Base-by-base conservation (phyloP, 2,797 vertebrate genomes). In the Pelobates cultripes region DNA sequence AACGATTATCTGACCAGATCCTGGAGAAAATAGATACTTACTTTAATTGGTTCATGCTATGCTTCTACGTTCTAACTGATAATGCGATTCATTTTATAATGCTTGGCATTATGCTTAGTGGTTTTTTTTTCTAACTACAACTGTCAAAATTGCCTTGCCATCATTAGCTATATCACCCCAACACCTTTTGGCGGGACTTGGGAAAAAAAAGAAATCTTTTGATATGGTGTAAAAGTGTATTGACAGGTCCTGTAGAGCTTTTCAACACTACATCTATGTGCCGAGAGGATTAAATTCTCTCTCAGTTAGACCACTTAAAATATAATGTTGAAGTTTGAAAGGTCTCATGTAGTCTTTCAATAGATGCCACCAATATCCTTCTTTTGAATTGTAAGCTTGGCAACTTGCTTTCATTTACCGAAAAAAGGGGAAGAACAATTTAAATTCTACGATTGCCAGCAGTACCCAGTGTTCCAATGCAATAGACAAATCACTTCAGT, bases 1-100 rank as follows among this genome's bases (percentile, higher is more conserved):
- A 69, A 81, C 42, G 53, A 60, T n/a, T 64, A 69, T 75, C 55
- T 71, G 67, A 51, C 66, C 73, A 81, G 66, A 76, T 4, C 12
- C 53, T 71, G 61, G 64, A 66, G 80, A 76, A 66, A 71, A 40
- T 61, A 41, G 73, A 76, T 55, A 47, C 67, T 69, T 63, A 76
- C 74, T 81, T 70, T 81, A 81, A 76, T 81, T 81, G 73, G 74
- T 81, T 76, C 74, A 66, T 81, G 74, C 64, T 73, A 71, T 81
- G 68, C 68, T 64, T 57, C 61, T 68, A 73, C 3, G 57, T 72
- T 71, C 72, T 81, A 70, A 75, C 14, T 45, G 64, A 55, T 44
- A 71, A 76, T 44, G 41, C 67, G 40, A 77, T 69, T 81, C 74
- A 75, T 81, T 77, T 77, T 53, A 81, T 57, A 45, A 71, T 68